Percentiles rank a stretch among this genome's conserved stretches.
These are phyloP conservation scores for Hanleya hanleyi DNA, from an alignment of 2,888 invertebrate genomes.

Conservation along the genomic window DNA sequence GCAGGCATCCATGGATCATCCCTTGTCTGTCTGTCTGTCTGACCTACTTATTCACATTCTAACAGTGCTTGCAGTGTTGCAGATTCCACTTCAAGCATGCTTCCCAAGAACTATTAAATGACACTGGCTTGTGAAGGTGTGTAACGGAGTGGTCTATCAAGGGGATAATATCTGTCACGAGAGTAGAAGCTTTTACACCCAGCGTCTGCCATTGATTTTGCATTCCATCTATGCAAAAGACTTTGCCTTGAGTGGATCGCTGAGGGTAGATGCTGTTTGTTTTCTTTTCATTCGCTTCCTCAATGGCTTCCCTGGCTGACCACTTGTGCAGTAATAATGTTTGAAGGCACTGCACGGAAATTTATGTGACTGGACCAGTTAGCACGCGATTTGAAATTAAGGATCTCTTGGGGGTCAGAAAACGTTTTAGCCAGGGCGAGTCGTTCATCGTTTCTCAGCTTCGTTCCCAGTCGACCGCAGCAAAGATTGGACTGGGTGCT, in stretches of 20 bases:
- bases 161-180: conserved; percentile 5
- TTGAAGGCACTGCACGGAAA: too few species aligned
- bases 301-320: too few species aligned
- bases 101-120: not conserved
- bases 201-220: conserved; percentile 11
- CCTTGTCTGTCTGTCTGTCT: too few species aligned
- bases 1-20: too few species aligned
- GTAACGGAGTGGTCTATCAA: too few species aligned
- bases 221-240: conserved; percentile 50
- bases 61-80: not conserved
- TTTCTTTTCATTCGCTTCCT: conserved; percentile 4
- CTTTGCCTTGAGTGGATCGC: not conserved
- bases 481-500: too few species aligned
- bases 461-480: not conserved
- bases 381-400: not conserved
- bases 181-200: not conserved
- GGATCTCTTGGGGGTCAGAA: not conserved
- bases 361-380: not conserved
- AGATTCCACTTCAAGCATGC: not conserved
- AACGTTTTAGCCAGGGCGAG: not conserved
- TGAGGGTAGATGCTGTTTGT: not conserved
- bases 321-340: too few species aligned
- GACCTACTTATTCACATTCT: too few species aligned
- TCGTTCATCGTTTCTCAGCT: not conserved
- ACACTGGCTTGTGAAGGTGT: not conserved